A percentile compares a stretch with the other conserved stretches of the same genome.
Conservation (phyloP, 2,888 invertebrate species). For the Rhamnusium bicolor region DNA sequence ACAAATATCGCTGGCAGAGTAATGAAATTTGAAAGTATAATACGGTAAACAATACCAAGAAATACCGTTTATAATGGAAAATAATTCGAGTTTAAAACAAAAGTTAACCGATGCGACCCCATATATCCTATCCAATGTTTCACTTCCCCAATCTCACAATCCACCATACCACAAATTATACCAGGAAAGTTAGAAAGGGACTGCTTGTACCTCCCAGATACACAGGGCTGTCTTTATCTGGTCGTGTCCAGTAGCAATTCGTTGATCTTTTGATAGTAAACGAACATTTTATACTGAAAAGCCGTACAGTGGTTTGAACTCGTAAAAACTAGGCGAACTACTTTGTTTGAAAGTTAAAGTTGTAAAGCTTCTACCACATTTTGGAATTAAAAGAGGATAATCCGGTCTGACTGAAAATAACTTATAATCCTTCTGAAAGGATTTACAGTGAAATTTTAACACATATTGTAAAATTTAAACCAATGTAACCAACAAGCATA, state of each 20-base stretch:
- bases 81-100: slow-evolving; percentile 24
- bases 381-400: slow-evolving; percentile 18
- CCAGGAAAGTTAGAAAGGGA: slow-evolving; percentile 32
- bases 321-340: slow-evolving; percentile 33
- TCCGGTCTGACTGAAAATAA: slow-evolving; percentile 14
- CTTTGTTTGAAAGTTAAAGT: slow-evolving; percentile 25
- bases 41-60: not conserved
- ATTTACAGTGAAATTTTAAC: slow-evolving; percentile 4
- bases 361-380: slow-evolving; percentile 24
- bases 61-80: too few species aligned
- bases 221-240: slow-evolving; percentile 17
- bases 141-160: slow-evolving; percentile 2
- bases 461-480: not conserved
- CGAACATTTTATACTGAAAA: slow-evolving; percentile 29
- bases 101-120: slow-evolving; percentile 22
- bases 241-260: slow-evolving; percentile 24
- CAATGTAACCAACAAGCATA: not conserved
- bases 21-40: not conserved
- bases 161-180: slow-evolving; percentile 23
- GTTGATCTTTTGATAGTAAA: slow-evolving; percentile 36
- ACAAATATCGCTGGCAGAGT: not conserved
- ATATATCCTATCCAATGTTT: not conserved
- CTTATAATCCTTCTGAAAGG: slow-evolving; percentile 19
- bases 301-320: slow-evolving; percentile 29
- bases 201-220: slow-evolving; percentile 3